A percentile compares a stretch with the other conserved stretches of the same genome.
These are phyloP conservation scores for Chaenodraco wilsoni DNA, from an alignment of 2,797 vertebrate species.

Conservation along the genomic window DNA sequence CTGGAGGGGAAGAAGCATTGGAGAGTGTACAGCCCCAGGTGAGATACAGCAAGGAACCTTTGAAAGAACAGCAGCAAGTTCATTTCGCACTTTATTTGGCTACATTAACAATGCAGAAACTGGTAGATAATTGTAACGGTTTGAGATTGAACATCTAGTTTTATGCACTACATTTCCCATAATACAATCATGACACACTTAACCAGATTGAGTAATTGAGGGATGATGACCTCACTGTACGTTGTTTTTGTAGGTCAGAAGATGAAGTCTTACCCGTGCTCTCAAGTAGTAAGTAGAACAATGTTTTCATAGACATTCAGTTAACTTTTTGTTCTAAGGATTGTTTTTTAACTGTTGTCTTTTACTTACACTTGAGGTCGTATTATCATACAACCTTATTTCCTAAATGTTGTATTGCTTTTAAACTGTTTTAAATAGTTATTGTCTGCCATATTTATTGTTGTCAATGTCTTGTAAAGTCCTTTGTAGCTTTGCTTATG, in stretches of 20 bases:
- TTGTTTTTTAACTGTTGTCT: too few species aligned
- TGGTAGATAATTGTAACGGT: background rate
- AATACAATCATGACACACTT: background rate
- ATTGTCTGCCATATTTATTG: too few species aligned
- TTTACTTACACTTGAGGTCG: too few species aligned
- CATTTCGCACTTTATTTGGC: background rate
- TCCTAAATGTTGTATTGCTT: too few species aligned
- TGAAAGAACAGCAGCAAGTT: background rate
- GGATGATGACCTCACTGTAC: background rate
- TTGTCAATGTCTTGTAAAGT: too few species aligned
- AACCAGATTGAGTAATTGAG: background rate
- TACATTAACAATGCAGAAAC: background rate
- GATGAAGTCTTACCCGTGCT: slow-evolving; percentile 82
- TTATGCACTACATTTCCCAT: background rate
- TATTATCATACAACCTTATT: too few species aligned
- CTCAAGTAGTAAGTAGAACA: slow-evolving; percentile 84
- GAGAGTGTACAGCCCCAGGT: slow-evolving; percentile 92
- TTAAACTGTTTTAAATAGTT: background rate
- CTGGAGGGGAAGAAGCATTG: slow-evolving; percentile 96
- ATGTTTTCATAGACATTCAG: too few species aligned
- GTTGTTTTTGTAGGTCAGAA: slow-evolving; percentile 68
- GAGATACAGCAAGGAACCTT: slow-evolving; percentile 5
- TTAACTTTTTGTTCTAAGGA: too few species aligned
- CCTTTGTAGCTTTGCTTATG: too few species aligned
- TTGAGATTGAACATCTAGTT: background rate